Base-by-base conservation (phyloP, 2,888 invertebrate genomes). In the Tridacna crocea region DNA sequence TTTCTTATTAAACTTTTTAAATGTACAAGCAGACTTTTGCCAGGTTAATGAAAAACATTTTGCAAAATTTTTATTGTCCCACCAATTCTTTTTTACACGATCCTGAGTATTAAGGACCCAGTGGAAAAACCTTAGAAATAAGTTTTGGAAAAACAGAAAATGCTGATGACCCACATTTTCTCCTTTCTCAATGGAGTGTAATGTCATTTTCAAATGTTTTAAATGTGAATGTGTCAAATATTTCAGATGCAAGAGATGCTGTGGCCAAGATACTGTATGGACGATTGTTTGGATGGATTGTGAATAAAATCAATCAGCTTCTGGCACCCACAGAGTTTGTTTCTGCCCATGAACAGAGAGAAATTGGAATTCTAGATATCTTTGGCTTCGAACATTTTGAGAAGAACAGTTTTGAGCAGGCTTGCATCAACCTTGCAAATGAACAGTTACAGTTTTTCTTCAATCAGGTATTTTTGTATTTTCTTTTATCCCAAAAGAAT, bases 251-350 rank as follows among this genome's bases (percentile, higher is more conserved):
- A 0, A 80, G 94, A 72, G 93, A 94, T 89, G 95, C 95, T 70
- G 92, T 95, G 89, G 93, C 95, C 22, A 95, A 95, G 90, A 93
- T 94, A 73, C 88, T 95, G 66, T 95, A 95, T 91, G 94, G 95
- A 6, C 93, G 95, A 11, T 88, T 95, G 85, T 95, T 95, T 93
- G 93, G 94, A 77, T 95, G 95, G 95, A 93, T 95, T 77, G 95
- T 95, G 70, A 94, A 94, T 89, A 95, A 95, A 88, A 93, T 95
- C 79, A 95, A 95, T 90, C 91, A 92, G 80, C 93, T 95, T 55
- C 91, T 95, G 84, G 95, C 91, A 0, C 91, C 92, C 12, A 75
- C 88, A 26, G 87, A 90, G 79, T 73, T 51, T 22, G 73, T 89
- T 8, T 79, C 74, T 6, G 76, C 80, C 12, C 75, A 82, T n/a